Conservation (phyloP, 2,888 invertebrate species). For the Melitaea athalia region DNA sequence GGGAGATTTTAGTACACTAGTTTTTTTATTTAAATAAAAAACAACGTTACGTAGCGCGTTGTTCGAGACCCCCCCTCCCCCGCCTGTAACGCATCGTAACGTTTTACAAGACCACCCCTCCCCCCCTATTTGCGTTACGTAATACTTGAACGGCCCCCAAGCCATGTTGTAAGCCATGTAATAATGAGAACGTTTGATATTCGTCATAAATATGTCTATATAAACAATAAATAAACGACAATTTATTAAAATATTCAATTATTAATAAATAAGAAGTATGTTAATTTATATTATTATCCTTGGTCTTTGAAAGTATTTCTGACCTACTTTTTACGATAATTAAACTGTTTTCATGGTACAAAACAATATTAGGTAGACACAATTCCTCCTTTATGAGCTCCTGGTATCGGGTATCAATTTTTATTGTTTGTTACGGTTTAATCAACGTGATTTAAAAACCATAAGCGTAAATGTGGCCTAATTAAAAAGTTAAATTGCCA, state of each 20-base stretch:
- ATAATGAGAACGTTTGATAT: not conserved
- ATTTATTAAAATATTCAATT: constrained; percentile 4
- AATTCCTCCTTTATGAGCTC: not conserved
- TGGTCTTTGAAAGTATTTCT: constrained; percentile 29
- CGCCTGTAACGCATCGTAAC: too few species aligned
- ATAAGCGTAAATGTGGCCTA: too few species aligned
- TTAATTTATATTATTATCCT: constrained; percentile 18
- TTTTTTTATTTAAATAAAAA: too few species aligned
- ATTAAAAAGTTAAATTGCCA: too few species aligned
- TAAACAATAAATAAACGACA: not conserved
- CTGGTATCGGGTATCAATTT: not conserved
- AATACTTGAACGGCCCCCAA: too few species aligned
- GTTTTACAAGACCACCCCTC: too few species aligned
- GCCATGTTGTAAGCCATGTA: too few species aligned
- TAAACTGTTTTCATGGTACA: not conserved
- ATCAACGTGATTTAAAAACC: too few species aligned
- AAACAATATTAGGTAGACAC: not conserved
- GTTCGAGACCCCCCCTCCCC: too few species aligned
- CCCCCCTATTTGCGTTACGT: too few species aligned
- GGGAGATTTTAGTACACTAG: too few species aligned
- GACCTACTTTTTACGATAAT: constrained; percentile 20
- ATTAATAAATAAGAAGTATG: constrained; percentile 3
- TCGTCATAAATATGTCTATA: not conserved
- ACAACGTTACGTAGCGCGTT: too few species aligned
- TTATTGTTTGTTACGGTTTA: not conserved